Base-by-base conservation (phyloP, 2,113 vertebrate species). In the Calypte anna region DNA sequence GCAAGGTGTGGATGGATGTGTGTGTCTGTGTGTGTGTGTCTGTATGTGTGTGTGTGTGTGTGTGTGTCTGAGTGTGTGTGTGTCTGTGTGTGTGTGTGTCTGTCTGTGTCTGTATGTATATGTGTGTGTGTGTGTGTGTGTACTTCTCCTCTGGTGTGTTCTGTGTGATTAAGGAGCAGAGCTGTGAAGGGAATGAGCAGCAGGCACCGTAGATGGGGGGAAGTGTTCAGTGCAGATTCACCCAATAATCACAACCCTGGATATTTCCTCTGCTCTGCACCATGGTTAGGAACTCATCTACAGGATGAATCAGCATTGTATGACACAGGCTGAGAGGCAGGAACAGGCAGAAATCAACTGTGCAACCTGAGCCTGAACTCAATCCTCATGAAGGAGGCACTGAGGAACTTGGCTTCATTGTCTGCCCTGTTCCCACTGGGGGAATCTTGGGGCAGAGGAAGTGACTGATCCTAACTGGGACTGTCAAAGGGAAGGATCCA, bases 111-210 rank as follows among this genome's bases (percentile, higher is more conserved):
- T 33, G 33, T 33, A 33, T 33, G 33, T 33, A 33, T 33, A 33
- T 33, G 33, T 33, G 33, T 33, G 33, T 33, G 36, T 7, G 36
- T 38, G 36, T 38, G 5, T 53, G 46, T 14, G 36, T 93, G 88
- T 0, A 54, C 72, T 68, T 31, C 22, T 90, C 74, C 22, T 90
- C 74, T 86, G 44, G 81, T 91, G 68, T 43, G 19, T 51, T 90
- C 19, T 50, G 2, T 54, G 95, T 93, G 79, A 7, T 77, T 93
- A 91, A 82, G 31, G 82, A 86, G 85, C 24, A 23, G 75, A 87
- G 75, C 79, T 76, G 85, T 62, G 90, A 87, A 69, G 51, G 75
- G 87, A 95, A 85, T 85, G 90, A 82, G 63, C 82, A 82, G 67
- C 61, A 81, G 33, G 59, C 28, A 0, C 18, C 15, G 51, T 25